Evolutionary conservation across 53 echinoderm and acorn worm genomes (phyloP).

Genomic region (Mesocentrotus franciscanus): DNA sequence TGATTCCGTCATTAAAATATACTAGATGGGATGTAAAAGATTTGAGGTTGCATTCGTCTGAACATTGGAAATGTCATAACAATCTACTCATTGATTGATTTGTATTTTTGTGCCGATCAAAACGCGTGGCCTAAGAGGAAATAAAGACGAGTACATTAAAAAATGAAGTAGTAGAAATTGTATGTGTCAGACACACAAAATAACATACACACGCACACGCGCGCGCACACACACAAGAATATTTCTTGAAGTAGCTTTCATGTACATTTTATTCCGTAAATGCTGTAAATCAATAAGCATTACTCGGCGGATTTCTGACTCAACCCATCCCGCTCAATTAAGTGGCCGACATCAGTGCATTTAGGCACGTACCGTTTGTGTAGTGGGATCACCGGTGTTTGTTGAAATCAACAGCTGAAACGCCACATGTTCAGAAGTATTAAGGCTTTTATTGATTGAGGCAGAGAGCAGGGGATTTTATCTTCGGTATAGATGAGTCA

Average conservation of each 20-base stretch:
- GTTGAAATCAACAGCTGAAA: conserved; percentile 40
- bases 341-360: conserved; percentile 22
- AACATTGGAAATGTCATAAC: too few relatives aligned
- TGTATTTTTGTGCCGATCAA: too few relatives aligned
- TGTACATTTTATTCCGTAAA: background rate
- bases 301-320: conserved; percentile 32
- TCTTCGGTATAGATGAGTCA: background rate
- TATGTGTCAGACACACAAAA: background rate
- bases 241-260: background rate
- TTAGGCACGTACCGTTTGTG: conserved; percentile 21
- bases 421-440: conserved; percentile 22
- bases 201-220: too few relatives aligned
- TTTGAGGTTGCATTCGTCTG: too few relatives aligned
- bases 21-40: too few relatives aligned
- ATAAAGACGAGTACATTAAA: background rate
- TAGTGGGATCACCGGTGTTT: conserved; percentile 26
- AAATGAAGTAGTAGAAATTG: background rate
- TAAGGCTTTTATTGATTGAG: background rate
- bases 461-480: background rate
- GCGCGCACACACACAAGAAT: background rate
- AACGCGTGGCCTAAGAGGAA: background rate
- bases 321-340: background rate
- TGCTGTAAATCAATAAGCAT: conserved; percentile 27
- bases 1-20: too few relatives aligned
- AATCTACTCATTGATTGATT: too few relatives aligned